phyloP scores from a whole-genome alignment of 2,888 invertebrate genomes.

The Ceramica pisi region DNA sequence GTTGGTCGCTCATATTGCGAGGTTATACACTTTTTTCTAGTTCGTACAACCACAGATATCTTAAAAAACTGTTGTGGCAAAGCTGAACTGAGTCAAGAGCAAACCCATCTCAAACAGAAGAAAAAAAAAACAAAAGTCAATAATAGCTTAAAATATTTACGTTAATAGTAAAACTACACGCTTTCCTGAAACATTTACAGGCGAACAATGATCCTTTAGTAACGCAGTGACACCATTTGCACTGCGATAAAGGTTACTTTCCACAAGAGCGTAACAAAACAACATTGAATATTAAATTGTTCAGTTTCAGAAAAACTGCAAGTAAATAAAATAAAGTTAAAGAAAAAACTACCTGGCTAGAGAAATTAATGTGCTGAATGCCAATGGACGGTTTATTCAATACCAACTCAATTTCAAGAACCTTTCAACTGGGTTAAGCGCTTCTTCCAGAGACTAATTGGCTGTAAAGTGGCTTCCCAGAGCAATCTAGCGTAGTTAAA shows the following conservation, averaged over 20 bases:
- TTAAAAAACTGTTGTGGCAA: not conserved
- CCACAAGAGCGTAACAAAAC: not conserved
- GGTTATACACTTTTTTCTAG: not conserved
- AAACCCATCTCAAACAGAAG: too few species aligned
- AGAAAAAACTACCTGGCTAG: not conserved
- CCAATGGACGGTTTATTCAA: slow-evolving; percentile 1
- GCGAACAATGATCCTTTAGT: slow-evolving; percentile 1
- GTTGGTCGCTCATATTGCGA: not conserved
- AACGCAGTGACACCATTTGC: not conserved
- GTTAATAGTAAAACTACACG: slow-evolving; percentile 1
- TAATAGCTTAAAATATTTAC: not conserved
- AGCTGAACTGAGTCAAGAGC: too few species aligned
- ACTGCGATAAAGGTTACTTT: not conserved
- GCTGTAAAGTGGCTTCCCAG: slow-evolving; percentile 21
- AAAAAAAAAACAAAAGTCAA: not conserved
- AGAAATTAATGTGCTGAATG: not conserved
- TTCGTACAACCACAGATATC: not conserved
- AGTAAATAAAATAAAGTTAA: not conserved
- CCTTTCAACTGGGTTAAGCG: slow-evolving; percentile 24
- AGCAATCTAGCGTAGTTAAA: slow-evolving; percentile 19
- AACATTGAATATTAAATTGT: too few species aligned
- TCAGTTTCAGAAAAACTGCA: not conserved
- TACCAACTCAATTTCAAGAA: slow-evolving; percentile 1
- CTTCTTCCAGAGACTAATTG: slow-evolving; percentile 30
- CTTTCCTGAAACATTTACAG: slow-evolving; percentile 7